A percentile compares a stretch with the other conserved stretches of the same genome.
These are phyloP conservation scores for Tetragnatha montana DNA, from an alignment of 2,888 invertebrate genomes.

Conservation along the genomic window DNA sequence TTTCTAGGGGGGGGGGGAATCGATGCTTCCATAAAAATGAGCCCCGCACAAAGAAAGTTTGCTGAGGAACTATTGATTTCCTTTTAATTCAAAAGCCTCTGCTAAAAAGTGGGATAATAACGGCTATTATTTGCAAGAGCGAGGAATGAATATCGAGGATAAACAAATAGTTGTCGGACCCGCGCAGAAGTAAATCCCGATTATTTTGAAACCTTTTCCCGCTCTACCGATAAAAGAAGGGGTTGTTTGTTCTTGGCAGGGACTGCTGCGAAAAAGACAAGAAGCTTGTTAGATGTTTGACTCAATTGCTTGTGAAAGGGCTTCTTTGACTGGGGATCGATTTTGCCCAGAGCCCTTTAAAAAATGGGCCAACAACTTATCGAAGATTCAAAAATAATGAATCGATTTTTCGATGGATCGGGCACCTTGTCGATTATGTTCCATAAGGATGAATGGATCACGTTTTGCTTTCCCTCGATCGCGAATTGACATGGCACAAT, in stretches of 20 bases:
- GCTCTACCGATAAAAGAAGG: constrained; percentile 23
- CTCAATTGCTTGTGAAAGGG: not conserved
- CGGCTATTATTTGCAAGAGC: constrained; percentile 57
- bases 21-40: constrained; percentile 51
- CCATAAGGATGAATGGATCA: too few species aligned
- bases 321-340: not conserved
- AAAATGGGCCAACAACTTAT: not conserved
- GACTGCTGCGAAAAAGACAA: not conserved
- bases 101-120: constrained; percentile 65
- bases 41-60: constrained; percentile 62
- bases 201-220: constrained; percentile 23
- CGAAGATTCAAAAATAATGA: not conserved
- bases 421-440: not conserved
- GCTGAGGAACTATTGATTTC: constrained; percentile 55
- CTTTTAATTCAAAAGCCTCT: constrained; percentile 65
- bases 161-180: constrained; percentile 49
- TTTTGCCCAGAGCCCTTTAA: not conserved
- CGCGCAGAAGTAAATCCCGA: not conserved
- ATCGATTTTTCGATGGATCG: not conserved
- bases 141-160: constrained; percentile 47
- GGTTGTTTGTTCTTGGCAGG: constrained; percentile 29
- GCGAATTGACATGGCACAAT: too few species aligned
- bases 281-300: not conserved
- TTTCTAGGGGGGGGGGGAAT: constrained; percentile 25
- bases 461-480: too few species aligned